Base-by-base conservation (phyloP, 2,113 vertebrate genomes). In the Climacteris rufus region DNA sequence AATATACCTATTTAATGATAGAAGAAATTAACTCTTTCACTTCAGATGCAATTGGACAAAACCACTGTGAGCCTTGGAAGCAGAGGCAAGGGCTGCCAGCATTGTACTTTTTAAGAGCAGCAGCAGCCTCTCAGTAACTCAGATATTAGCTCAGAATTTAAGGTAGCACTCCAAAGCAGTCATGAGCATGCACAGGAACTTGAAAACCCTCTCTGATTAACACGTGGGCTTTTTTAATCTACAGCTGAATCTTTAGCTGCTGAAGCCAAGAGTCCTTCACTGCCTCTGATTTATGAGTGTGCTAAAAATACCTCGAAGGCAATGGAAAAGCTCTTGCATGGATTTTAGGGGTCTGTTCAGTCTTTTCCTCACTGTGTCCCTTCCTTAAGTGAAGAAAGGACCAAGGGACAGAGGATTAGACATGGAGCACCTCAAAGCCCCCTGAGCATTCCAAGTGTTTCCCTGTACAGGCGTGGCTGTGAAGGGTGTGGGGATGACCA, bases 341-440 rank as follows among this genome's bases (percentile, higher is more conserved):
- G 45, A 35, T 88, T 92, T 90, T 76, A 69, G 45, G 45, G 44
- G 70, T 71, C 63, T 31, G 19, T 52, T 94, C 53, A 42, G 37
- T 59, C 27, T 39, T 65, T n/a, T 59, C 35, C 18, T 81, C 13
- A 31, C 31, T 52, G 28, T 12, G 16, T 56, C 40, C 44, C 40
- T 52, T 91, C 40, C 37, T 42, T 44, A 57, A 33, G 12, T 11
- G 42, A 70, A 69, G 28, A 61, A 71, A 83, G 52, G 50, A 45
- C 22, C 0, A 2, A 13, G 35, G 22, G 37, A 42, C 1, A 1
- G 33, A 52, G 31, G 30, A 35, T 11, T 28, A 2, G 64, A 15
- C 42, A 45, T 35, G 45, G 53, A 64, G 12, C 45, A 33, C 30
- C 72, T 60, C n/a, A 59, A 27, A 13, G 1, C 8, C 35, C n/a